Base-by-base conservation (phyloP, 2,888 invertebrate genomes). In the Hermaeophaga mercurialis region DNA sequence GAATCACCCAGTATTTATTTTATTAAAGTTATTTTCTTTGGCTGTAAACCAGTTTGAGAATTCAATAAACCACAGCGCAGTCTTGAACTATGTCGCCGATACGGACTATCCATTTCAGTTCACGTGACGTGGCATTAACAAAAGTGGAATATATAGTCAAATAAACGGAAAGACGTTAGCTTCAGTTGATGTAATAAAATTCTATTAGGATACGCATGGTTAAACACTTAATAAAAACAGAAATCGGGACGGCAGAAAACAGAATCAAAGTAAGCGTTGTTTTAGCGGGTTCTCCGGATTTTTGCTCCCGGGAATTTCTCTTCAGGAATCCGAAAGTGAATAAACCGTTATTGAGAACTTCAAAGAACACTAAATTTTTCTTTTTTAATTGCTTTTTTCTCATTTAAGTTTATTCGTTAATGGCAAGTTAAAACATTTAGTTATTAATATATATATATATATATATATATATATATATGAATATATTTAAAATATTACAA, bases 211-310 rank as follows among this genome's bases (percentile, higher is more conserved):
- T 43, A 52, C 52, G 52, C 52, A 43, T 52, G 52, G 52, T 52
- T 52, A 43, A 52, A 38, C 52, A 39, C 52, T 52, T 52, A 52
- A 52, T 52, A 52, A 52, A 52, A 52, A 52, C 52, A 39, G 52
- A 24, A 12, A 33, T 52, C 33, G 34, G 34, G 43, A 38, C 38
- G 22, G 38, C 18, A 48, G 36, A 26, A 11, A 26, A 18, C 26
- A 7, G 24, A 44, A 24, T 22, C 44, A 44, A 22, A 26, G 48
- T 15, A 12, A 36, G 9, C 14, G 41, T 26, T 24, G 26, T 15
- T 44, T 44, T 26, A 26, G 44, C 28, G 44, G 22, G 15, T 22
- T 41, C 12, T 41, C 39, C 4, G 22, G 7, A 18, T 45, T 45
- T 45, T 3, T 14, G 4, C 11, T 24, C 12, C 11, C 7, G 17